Evolutionary conservation across 2,888 invertebrate species (phyloP), one percentile per base, ranked within the genome.

Genomic region (Lasioglossum leucozonium): DNA sequence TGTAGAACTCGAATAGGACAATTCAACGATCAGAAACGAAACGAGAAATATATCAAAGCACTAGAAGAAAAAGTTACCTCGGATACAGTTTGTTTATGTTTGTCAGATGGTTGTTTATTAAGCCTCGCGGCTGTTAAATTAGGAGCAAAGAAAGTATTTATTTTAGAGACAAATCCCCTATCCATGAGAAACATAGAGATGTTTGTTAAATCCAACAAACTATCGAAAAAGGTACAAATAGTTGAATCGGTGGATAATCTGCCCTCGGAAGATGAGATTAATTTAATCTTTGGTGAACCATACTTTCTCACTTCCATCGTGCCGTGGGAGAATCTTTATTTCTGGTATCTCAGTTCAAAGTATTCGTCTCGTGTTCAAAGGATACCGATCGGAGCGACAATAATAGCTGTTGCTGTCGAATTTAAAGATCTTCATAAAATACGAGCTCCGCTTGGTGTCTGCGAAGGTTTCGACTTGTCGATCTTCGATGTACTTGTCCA

Each of bases 381-480:
- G 0, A 95, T 97, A 73, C 99, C 99, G 0, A 95, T 95, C 58
- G 95, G 95, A 37, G 97, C 97, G 65, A 96, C 96, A 51, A 95
- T 99, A 75, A 97, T 96, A 95, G 98, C 97, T 0, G 95, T 99
- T 91, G 97, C 98, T 0, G 97, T 99, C 0, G 96, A 98, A 92
- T 99, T 99, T 93, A 96, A 97, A 87, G 97, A 99, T 95, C 95
- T 99, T 88, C 98, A 99, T 94, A 99, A 99, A 95, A 99, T 99
- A 90, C 96, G 98, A 81, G 96, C 97, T 37, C 98, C 99, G 0
- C 95, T 99, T 93, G 96, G 97, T 89, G 95, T 96, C 58, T 98
- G 98, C 90, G 98, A 98, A 95, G 98, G 98, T 0, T 99, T 99
- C 92, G 96, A 98, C 93, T 96, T 99, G 95, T 95, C 96, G 0